Conservation (phyloP, 2,888 invertebrate species). For the Cordilura impudica region DNA sequence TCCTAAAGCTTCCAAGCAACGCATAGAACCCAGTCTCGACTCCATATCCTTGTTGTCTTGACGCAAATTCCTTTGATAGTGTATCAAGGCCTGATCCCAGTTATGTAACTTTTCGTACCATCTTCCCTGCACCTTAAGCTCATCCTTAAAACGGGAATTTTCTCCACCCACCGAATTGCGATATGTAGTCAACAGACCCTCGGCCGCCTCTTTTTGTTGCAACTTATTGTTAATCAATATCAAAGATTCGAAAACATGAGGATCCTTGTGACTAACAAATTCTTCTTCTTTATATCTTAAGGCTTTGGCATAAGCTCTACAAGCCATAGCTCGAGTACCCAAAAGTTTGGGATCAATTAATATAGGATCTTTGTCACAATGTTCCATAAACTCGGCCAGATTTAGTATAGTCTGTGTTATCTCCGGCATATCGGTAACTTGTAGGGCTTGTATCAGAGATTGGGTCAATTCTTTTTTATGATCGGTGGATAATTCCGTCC, state of each 20-base stretch:
- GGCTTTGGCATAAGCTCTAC: conserved; percentile 86
- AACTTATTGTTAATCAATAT: conserved; percentile 98
- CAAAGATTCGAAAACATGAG: conserved; percentile 93
- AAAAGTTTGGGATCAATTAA: conserved; percentile 92
- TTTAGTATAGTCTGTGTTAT: conserved; percentile 97
- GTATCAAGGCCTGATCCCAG: conserved; percentile 96
- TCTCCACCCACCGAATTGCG: conserved; percentile 81
- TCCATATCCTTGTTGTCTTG: conserved; percentile 85
- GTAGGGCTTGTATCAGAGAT: conserved; percentile 92
- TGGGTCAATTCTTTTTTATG: conserved; percentile 91
- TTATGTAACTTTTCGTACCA: conserved; percentile 99
- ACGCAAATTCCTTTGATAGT: conserved; percentile 88
- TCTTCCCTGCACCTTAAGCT: conserved; percentile 84
- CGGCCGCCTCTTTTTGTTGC: conserved; percentile 98
- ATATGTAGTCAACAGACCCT: conserved; percentile 91
- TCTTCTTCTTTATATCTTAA: conserved; percentile 91
- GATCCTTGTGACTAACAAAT: conserved; percentile 89
- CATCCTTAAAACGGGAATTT: conserved; percentile 74
- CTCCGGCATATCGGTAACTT: conserved; percentile 95
- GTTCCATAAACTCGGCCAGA: conserved; percentile 99
- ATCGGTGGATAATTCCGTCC: conserved; percentile 91
- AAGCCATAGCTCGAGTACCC: conserved; percentile 96
- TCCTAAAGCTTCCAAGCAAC: conserved; percentile 96
- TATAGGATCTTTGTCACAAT: conserved; percentile 96
- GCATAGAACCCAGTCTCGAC: conserved; percentile 93